A percentile compares a stretch with the other conserved stretches of the same genome.
These are phyloP conservation scores for Neostethus bicornis DNA, from an alignment of 2,797 vertebrate genomes.

Conservation along the genomic window DNA sequence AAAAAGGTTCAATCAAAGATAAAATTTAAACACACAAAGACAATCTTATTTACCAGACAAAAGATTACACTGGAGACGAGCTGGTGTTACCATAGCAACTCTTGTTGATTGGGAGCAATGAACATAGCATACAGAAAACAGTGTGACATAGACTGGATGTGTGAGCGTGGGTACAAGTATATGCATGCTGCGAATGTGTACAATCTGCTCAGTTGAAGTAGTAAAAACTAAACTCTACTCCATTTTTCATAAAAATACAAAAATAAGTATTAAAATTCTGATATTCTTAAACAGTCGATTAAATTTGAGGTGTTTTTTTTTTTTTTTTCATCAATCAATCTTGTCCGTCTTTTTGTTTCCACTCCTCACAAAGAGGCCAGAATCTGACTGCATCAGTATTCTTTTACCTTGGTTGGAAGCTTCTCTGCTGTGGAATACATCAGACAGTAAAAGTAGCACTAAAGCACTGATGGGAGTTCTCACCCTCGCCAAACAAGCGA, in stretches of 20 bases:
- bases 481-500: conserved; percentile 57
- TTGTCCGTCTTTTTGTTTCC: conserved; percentile 26
- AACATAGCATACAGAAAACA: no score
- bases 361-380: conserved; percentile 25
- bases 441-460: conserved; percentile 60
- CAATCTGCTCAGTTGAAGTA: no score
- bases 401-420: conserved; percentile 49
- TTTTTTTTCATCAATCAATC: conserved; percentile 18
- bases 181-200: no score
- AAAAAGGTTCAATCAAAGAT: no score
- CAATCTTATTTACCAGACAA: no score
- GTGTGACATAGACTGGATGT: no score
- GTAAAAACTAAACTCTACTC: conserved; percentile 11
- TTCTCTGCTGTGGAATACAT: conserved; percentile 65
- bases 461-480: conserved; percentile 53
- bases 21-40: no score
- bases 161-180: no score
- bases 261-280: not conserved
- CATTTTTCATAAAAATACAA: not conserved
- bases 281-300: not conserved
- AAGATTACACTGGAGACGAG: no score
- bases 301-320: not conserved
- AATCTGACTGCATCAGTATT: conserved; percentile 55
- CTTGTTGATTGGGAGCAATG: no score
- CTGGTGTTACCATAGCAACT: conserved; percentile 6